Conservation (phyloP, 92 coral and sea anemone genomes). For the Diadumene lineata region DNA sequence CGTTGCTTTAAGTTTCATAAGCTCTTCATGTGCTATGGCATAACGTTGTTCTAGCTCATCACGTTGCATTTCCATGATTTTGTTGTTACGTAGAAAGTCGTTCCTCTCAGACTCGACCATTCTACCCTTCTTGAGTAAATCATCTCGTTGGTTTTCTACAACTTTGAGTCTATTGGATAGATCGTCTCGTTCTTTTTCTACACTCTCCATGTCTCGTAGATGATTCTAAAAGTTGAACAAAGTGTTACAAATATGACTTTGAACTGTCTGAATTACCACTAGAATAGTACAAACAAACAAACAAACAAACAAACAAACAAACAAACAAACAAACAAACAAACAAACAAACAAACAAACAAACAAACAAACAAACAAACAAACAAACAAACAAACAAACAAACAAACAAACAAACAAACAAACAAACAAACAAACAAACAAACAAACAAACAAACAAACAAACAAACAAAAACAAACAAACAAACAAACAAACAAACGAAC, state of each 20-base stretch:
- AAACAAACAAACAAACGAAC: neutral
- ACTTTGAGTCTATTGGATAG: constrained; percentile 61
- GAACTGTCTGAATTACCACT: too few relatives aligned
- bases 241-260: too few relatives aligned
- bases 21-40: constrained; percentile 72
- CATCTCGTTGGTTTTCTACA: constrained; percentile 86
- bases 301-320: too few relatives aligned
- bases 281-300: too few relatives aligned
- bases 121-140: constrained; percentile 83
- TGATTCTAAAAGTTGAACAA: too few relatives aligned
- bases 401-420: neutral
- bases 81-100: constrained; percentile 90
- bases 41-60: constrained; percentile 88
- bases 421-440: neutral
- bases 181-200: constrained; percentile 86
- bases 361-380: too few relatives aligned
- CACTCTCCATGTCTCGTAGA: constrained; percentile 88
- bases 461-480: too few relatives aligned
- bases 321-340: too few relatives aligned
- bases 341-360: too few relatives aligned
- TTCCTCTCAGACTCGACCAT: constrained; percentile 92
- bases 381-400: too few relatives aligned
- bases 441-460: neutral
- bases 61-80: constrained; percentile 90
- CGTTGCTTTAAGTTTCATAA: constrained; percentile 74